Evolutionary conservation across 1,140 invertebrate genomes (phyloP).

Genomic region (Drosophila triauraria): DNA sequence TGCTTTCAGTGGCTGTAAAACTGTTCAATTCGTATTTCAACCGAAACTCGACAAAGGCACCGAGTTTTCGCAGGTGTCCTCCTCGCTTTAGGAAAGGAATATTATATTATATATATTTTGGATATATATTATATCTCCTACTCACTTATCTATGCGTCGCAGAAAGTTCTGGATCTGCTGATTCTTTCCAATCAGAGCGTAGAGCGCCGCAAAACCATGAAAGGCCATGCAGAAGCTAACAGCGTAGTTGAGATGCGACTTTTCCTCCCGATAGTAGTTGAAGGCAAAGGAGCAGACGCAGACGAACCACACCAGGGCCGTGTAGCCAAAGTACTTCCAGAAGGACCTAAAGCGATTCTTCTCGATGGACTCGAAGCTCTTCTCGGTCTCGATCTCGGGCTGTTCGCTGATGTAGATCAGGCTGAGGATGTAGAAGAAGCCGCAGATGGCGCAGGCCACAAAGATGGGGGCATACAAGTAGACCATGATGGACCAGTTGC

Average conservation of each 20-base stretch:
- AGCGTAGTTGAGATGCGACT: slow-evolving; percentile 75
- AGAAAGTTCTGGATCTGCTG: slow-evolving; percentile 76
- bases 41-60: slow-evolving; percentile 62
- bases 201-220: slow-evolving; percentile 77
- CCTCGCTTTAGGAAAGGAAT: slow-evolving; percentile 48
- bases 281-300: slow-evolving; percentile 72
- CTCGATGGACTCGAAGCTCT: slow-evolving; percentile 65
- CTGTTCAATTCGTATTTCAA: slow-evolving; percentile 17
- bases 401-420: slow-evolving; percentile 68
- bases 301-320: slow-evolving; percentile 66
- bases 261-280: slow-evolving; percentile 70
- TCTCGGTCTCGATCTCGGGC: slow-evolving; percentile 49
- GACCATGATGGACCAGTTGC: slow-evolving; percentile 75
- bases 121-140: neutral
- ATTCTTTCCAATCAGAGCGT: slow-evolving; percentile 74
- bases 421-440: slow-evolving; percentile 76
- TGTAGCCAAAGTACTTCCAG: slow-evolving; percentile 77
- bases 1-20: slow-evolving; percentile 21
- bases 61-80: slow-evolving; percentile 71
- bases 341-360: slow-evolving; percentile 77
- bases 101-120: neutral
- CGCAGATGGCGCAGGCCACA: slow-evolving; percentile 63
- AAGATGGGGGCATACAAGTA: slow-evolving; percentile 75
- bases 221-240: slow-evolving; percentile 73
- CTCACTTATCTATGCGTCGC: slow-evolving; percentile 74